Percentiles rank a stretch among this genome's conserved stretches.
Conservation (phyloP, 2,888 invertebrate species). For the Ectemnius lituratus region DNA sequence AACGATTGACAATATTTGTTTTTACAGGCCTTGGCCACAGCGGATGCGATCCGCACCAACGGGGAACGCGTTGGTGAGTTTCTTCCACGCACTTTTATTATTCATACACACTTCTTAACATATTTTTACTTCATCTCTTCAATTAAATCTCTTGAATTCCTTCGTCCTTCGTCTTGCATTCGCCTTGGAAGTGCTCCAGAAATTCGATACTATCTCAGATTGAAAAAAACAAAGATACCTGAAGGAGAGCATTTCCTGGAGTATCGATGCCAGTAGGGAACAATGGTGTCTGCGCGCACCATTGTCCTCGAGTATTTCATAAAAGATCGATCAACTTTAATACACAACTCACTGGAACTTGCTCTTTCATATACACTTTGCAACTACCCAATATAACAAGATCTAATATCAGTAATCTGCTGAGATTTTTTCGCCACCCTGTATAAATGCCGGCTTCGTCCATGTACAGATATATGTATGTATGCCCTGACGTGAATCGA, state of each 20-base stretch:
- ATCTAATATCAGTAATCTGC: not conserved
- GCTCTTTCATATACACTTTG: too few species aligned
- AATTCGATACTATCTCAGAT: not conserved
- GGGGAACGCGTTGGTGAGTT: conserved; percentile 67
- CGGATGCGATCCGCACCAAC: conserved; percentile 64
- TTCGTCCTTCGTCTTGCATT: not conserved
- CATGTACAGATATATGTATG: too few species aligned
- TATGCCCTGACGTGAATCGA: not conserved
- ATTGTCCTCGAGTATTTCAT: too few species aligned
- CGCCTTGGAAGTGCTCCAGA: not conserved
- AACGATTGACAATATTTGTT: conserved; percentile 29
- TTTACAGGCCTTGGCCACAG: conserved; percentile 66
- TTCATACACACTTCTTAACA: conserved; percentile 24
- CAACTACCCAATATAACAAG: too few species aligned
- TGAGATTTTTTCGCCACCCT: conserved; percentile 24
- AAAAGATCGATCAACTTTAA: too few species aligned
- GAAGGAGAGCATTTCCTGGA: too few species aligned
- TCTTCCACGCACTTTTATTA: conserved; percentile 24
- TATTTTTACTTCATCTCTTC: not conserved
- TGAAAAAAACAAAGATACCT: not conserved
- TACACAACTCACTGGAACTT: too few species aligned
- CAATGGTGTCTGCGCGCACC: too few species aligned
- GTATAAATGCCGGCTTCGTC: conserved; percentile 10
- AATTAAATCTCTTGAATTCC: not conserved
- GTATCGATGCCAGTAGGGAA: too few species aligned